Base-by-base conservation (phyloP, 2,113 vertebrate genomes). In the Etia nguti region DNA sequence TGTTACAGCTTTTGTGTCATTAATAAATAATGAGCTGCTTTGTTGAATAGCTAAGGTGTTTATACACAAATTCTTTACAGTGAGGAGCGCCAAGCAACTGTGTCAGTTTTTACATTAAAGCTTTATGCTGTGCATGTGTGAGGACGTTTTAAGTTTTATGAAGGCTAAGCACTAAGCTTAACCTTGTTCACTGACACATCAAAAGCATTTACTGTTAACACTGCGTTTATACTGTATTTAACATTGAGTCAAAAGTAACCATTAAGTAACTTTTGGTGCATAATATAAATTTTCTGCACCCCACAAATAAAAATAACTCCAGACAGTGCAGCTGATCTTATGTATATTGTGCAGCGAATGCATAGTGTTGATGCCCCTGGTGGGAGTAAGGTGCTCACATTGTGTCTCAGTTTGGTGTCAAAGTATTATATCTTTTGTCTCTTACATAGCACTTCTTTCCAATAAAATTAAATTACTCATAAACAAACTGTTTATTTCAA, bases 1-100 rank as follows among this genome's bases (percentile, higher is more conserved):
- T 96, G 95, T 95, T 95, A 92, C 93, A 91, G 92, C 95, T 93
- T 95, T 95, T 95, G 92, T 95, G 83, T 80, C 92, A 95, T 97
- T 96, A 96, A 97, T 96, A 96, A 96, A 95, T 95, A 92, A 96
- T 95, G 94, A 96, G 92, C 90, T 84, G 91, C 88, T 93, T 92
- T 91, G 79, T 90, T 91, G 84, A 90, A 79, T 80, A 89, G 90
- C 82, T 82, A 38, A 60, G 90, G 88, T 92, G 73, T 90, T 91
- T 89, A 88, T 85, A 81, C 92, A 92, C 89, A 93, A 91, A 93
- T 43, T 91, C 80, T 52, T 91, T 79, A 89, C 86, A 86, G 29
- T 46, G 62, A 73, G 50, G 46, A 16, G 11, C 52, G 57, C 26
- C 20, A 15, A 84, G 16, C 7, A 2, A 83, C 4, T 80, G 43